Evolutionary conservation across 1,140 invertebrate species (phyloP), one percentile per base, ranked within the genome.

Genomic region (Ruditapes philippinarum): DNA sequence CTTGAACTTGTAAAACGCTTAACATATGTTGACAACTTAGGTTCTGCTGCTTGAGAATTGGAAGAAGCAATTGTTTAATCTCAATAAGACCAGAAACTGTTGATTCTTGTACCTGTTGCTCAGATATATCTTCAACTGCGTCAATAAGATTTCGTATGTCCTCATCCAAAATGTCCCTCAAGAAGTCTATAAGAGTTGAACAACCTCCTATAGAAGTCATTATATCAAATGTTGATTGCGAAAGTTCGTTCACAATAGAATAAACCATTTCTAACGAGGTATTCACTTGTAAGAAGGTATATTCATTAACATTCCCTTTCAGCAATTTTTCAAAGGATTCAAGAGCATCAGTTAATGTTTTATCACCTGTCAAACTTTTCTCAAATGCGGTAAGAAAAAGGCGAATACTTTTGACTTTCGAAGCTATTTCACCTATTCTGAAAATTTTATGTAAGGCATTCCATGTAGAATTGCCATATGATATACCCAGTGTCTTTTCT

Each of bases 121-220:
- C 90, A 12, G 90, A 91, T 40, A 86, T 78, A 38, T 91, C 88
- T 51, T 91, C 90, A 0, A 91, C 90, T 54, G 88, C 84, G 76
- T 91, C 91, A 79, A 90, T 90, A 1, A 90, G 38, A 19, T 90
- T 88, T 2, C 89, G 31, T 17, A 90, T 65, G 51, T 91, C 91
- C 1, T 90, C 89, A 9, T 73, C 60, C 17, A 42, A 60, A 0
- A 49, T 89, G 3, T 83, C 49, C 28, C 49, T 73, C 12, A 91
- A 51, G 62, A 90, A 91, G 1, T 83, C 68, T 45, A 91, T 22
- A 0, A 91, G 60, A 36, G 17, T 14, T 33, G 78, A 36, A 33
- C 83, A 85, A 22, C 83, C 65, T 38, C 51, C 45, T 0, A 91
- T 74, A 51, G 81, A 83, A 33, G 36, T 49, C 74, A 91, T 49